phyloP scores from a whole-genome alignment of 2,797 vertebrate species.

The Arctocebus calabarensis region DNA sequence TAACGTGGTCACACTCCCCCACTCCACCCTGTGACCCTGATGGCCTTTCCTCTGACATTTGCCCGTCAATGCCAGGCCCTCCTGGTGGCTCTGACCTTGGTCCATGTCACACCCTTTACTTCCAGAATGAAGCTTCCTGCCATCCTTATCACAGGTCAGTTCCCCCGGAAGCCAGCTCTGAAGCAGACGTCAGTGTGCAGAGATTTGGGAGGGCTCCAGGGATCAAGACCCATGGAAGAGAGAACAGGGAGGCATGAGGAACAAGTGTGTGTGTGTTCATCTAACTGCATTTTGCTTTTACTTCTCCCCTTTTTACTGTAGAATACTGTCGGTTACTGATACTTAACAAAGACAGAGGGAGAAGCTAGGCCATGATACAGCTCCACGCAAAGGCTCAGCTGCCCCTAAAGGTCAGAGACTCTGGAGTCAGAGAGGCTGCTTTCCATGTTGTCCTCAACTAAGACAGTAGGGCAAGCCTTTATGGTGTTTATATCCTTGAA shows the following conservation, averaged over 20 bases:
- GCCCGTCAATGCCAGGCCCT: neutral
- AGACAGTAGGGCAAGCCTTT: neutral
- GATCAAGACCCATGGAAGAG: neutral
- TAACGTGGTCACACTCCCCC: neutral
- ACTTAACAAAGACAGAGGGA: neutral
- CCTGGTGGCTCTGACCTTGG: neutral
- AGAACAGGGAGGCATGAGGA: rapidly evolving
- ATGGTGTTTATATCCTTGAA: neutral
- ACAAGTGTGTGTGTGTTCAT: neutral
- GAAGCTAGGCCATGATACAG: neutral
- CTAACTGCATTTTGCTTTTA: neutral
- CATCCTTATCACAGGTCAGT: neutral
- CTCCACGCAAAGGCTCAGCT: neutral
- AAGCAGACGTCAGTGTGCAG: neutral
- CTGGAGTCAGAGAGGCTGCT: neutral
- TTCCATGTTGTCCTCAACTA: neutral
- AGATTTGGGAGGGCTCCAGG: neutral
- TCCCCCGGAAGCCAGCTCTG: neutral
- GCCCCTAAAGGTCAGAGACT: too few species aligned
- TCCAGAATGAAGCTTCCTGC: neutral
- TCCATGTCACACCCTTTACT: neutral
- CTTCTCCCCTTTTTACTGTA: neutral
- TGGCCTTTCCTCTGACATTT: neutral
- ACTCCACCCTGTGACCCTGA: rapidly evolving
- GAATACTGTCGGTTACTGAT: neutral